Base-by-base conservation (phyloP, 2,888 invertebrate species). In the Leucoptera coffeella region DNA sequence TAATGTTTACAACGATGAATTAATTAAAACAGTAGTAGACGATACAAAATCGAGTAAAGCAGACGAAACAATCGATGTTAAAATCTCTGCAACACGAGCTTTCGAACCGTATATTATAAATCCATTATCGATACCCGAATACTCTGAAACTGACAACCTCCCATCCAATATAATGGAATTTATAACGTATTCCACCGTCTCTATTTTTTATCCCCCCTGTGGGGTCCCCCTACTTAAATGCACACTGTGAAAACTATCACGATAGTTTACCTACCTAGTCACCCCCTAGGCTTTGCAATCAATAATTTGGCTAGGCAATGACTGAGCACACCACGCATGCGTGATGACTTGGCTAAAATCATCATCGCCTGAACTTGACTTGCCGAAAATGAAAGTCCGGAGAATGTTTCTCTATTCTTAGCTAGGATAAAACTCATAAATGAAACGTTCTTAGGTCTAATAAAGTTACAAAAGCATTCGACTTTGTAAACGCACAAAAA, bases 281-380 rank as follows among this genome's bases (percentile, higher is more conserved):
- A 35, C 39, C 38, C 43, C 42, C 52, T 42, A 47, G 51, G 50
- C 58, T 64, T 64, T 27, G 26, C 34, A 62, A 72, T 72, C 72
- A 65, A 72, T 72, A 71, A 58, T 59, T 58, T 52, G 56, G 59
- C 60, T 61, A 64, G 64, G 65, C 71, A 59, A 71, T 71, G 67
- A 71, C 62, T 67, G 64, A 54, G 27, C 27, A 69, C 65, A 69
- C 69, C 69, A 50, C 49, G 47, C 65, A 64, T 62, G 65, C 69
- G 69, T 60, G 47, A 25, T 43, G 34, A 33, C 27, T 30, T 38
- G 43, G 33, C 38, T 36, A 23, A 49, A 62, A 47, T 64, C 65
- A 62, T 62, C 59, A 58, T 46, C 51, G 59, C 47, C 61, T 67
- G 67, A 67, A 69, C 67, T 69, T 69, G 69, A 65, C 64, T 67